These are phyloP conservation scores for Elaphurus davidianus DNA, from an alignment of 2,113 vertebrate genomes.

Conservation along the genomic window DNA sequence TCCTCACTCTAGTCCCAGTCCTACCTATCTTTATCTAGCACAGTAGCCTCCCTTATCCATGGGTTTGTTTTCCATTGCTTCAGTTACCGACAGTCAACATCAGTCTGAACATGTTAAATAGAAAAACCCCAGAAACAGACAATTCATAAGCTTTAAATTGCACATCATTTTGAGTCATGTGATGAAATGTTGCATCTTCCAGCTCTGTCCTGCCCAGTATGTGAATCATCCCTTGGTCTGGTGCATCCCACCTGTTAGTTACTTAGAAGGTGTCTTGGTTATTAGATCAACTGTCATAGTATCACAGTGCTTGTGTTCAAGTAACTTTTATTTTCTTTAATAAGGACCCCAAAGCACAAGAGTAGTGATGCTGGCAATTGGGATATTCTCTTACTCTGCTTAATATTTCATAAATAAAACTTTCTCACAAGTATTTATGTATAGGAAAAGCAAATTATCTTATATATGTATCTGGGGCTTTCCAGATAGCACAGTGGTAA, in stretches of 20 bases:
- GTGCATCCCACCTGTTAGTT: not conserved
- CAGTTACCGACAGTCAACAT: not conserved
- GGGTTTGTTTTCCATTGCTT: not conserved
- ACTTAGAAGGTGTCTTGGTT: not conserved
- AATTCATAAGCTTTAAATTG: not conserved
- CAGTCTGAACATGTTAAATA: not conserved
- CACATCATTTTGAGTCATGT: not conserved
- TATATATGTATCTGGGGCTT: not conserved
- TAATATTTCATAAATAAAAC: not conserved
- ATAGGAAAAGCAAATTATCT: not conserved
- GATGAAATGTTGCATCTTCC: not conserved
- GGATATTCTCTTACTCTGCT: not conserved
- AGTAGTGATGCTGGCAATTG: not conserved
- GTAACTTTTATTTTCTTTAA: not conserved
- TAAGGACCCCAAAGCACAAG: not conserved
- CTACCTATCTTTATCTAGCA: not conserved
- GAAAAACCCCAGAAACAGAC: not conserved
- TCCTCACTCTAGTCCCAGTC: too few relatives aligned
- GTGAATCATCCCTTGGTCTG: not conserved
- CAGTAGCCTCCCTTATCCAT: not conserved
- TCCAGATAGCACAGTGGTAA: not conserved
- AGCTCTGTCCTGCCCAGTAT: not conserved
- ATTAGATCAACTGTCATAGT: not conserved
- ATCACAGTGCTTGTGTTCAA: not conserved
- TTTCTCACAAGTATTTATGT: not conserved